Base-by-base conservation (phyloP, 2,888 invertebrate species). In the Cheilosia scutellata region DNA sequence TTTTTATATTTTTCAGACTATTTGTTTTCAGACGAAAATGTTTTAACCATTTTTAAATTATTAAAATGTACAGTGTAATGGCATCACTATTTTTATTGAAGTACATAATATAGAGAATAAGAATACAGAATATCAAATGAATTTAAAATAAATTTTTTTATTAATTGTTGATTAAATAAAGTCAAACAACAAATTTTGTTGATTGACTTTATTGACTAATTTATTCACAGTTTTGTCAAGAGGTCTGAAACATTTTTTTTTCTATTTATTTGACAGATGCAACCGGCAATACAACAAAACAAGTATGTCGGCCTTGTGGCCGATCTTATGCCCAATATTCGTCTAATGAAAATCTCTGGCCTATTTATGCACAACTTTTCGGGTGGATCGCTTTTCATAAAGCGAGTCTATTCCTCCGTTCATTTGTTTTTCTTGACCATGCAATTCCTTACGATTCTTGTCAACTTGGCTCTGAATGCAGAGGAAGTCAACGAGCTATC, bases 251-350 rank as follows among this genome's bases (percentile, higher is more conserved):
- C 16, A 40, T 29, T 47, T 29, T 31, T 31, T 5, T 49, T 25
- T 65, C 0, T 4, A 42, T 55, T 55, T 47, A 2, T 11, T 49
- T 33, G 2, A 13, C 40, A 78, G 78, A 78, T 78, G 78, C 78
- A 78, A 29, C 62, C 78, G 25, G 62, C 62, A 40, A 60, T 76
- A 20, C 75, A 80, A 6, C 75, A 75, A 37, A 44, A 47, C 40
- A 92, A 92, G 82, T 92, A 92, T 87, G 89, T 89, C 42, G 97
- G 97, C 92, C 95, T 97, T 65, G 96, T 97, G 93, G 95, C 96
- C 91, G 97, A 97, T 91, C 93, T 97, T 89, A 95, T 96, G 95
- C 96, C 97, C 53, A 96, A 96, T 90, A 96, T 97, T 89, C 94
- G 94, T 89, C 91, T 96, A 83, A 96, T 97, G 95, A 95, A 96